Evolutionary conservation across 2,888 invertebrate species (phyloP).

Genomic region (Epiblema foenella): DNA sequence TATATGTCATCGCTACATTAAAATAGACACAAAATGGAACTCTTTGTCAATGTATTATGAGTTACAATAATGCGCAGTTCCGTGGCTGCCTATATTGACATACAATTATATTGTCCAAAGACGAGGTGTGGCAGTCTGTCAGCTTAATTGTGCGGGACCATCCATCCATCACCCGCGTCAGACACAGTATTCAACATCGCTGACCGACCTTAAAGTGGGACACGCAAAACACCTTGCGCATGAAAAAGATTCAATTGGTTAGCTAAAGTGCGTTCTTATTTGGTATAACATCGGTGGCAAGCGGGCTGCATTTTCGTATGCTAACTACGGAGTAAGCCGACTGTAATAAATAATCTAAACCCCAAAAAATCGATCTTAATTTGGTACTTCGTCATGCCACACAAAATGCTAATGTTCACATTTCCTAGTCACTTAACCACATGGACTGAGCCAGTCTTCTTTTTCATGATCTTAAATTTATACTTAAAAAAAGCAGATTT

Average conservation of each 20-base stretch:
- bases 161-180: constrained; percentile 74
- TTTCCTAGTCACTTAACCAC: too few relatives aligned
- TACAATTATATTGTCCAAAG: constrained; percentile 75
- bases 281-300: background rate
- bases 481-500: too few relatives aligned
- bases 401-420: too few relatives aligned
- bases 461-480: too few relatives aligned
- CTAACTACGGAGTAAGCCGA: background rate
- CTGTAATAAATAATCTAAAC: too few relatives aligned
- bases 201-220: constrained; percentile 68
- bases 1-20: constrained; percentile 5
- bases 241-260: constrained; percentile 70
- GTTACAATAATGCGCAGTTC: constrained; percentile 64
- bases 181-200: constrained; percentile 62
- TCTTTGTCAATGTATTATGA: constrained; percentile 53
- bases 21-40: constrained; percentile 5
- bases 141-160: constrained; percentile 73
- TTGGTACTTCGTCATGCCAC: too few relatives aligned
- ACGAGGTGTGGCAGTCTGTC: constrained; percentile 73
- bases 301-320: background rate
- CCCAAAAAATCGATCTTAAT: too few relatives aligned
- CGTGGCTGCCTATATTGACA: constrained; percentile 74
- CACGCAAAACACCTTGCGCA: constrained; percentile 57
- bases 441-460: too few relatives aligned
- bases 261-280: constrained; percentile 17